Percentiles rank a stretch among this genome's conserved stretches.
phyloP scores from a whole-genome alignment of 1,140 invertebrate species.

The Mactra quadrangularis region DNA sequence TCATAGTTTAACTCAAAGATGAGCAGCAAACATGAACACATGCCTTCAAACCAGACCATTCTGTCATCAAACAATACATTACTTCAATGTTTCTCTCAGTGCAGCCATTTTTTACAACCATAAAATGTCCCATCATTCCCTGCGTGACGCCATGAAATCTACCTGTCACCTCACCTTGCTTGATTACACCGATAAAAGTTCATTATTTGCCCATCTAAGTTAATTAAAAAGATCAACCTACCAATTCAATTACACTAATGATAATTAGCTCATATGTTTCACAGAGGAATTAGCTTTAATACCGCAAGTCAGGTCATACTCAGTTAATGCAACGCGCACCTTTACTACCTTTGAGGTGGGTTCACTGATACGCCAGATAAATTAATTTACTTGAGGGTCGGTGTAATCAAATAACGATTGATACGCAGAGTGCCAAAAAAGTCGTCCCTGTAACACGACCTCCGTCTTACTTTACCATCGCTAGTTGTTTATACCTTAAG shows the following conservation, averaged over 20 bases:
- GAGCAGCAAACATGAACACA: no score
- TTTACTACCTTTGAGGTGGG: conserved; percentile 47
- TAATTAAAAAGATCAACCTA: conserved; percentile 49
- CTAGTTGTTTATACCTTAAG: no score
- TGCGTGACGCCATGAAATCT: conserved; percentile 36
- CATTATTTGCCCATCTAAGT: conserved; percentile 55
- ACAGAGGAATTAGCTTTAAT: conserved; percentile 46
- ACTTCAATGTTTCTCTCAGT: no score
- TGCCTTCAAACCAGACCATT: no score
- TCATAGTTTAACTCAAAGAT: no score
- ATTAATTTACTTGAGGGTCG: conserved; percentile 20
- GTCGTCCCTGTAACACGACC: background rate
- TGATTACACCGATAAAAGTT: conserved; percentile 33
- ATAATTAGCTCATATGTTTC: conserved; percentile 53
- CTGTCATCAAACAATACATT: no score
- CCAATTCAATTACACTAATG: conserved; percentile 54
- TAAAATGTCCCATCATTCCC: no score
- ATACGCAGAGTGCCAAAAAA: conserved; percentile 31
- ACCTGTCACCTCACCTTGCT: conserved; percentile 58
- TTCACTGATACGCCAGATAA: conserved; percentile 12
- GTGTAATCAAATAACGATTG: conserved; percentile 16
- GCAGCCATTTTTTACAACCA: no score
- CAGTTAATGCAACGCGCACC: conserved; percentile 53
- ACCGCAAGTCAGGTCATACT: conserved; percentile 27
- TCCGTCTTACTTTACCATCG: no score